phyloP scores from a whole-genome alignment of 2,113 vertebrate genomes.

The Hoplias malabaricus region DNA sequence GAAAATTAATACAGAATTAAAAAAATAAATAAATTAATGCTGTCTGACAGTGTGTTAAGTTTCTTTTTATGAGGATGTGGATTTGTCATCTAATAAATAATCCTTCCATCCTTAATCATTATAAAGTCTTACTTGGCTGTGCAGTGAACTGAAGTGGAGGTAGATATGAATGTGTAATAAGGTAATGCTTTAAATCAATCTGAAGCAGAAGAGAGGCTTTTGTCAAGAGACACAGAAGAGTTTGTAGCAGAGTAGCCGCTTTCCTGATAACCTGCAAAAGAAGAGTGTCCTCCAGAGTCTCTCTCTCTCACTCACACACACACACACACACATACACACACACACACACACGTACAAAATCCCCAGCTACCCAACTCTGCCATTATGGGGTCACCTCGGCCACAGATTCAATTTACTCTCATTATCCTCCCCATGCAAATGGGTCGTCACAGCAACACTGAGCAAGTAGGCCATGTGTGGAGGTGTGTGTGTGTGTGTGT shows the following conservation, averaged over 20 bases:
- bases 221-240: background rate
- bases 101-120: background rate
- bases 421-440: constrained; percentile 67
- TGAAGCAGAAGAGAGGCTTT: background rate
- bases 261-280: background rate
- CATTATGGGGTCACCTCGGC: constrained; percentile 66
- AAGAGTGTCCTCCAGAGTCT: background rate
- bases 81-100: background rate
- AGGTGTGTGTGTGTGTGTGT: constrained; percentile 28
- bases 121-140: background rate
- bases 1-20: background rate
- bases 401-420: constrained; percentile 70
- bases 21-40: background rate
- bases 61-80: background rate
- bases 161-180: background rate
- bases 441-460: constrained; percentile 31
- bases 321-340: constrained; percentile 11
- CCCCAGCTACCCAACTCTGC: constrained; percentile 35
- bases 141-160: background rate
- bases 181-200: background rate
- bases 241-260: background rate
- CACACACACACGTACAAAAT: background rate
- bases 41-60: background rate
- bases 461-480: constrained; percentile 35
- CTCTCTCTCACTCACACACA: background rate